Conservation (phyloP, 2,888 invertebrate species). For the Busseola fusca region DNA sequence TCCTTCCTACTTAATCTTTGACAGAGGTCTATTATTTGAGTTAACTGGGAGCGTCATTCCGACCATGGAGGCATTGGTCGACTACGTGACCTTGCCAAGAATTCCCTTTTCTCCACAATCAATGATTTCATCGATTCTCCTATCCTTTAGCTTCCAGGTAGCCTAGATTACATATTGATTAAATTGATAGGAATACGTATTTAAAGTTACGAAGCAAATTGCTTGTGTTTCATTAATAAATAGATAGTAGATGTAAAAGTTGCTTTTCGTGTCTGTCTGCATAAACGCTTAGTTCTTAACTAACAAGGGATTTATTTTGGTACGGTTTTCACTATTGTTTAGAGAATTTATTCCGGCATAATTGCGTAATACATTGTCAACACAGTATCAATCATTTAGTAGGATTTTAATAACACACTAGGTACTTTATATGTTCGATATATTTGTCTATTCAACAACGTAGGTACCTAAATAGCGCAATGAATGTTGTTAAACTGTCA, state of each 20-base stretch:
- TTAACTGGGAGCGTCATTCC: slow-evolving; percentile 73
- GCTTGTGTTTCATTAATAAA: not conserved
- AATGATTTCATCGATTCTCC: slow-evolving; percentile 40
- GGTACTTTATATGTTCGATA: no score
- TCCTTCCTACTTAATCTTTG: slow-evolving; percentile 64
- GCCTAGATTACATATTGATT: slow-evolving; percentile 7
- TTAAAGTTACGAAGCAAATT: not conserved
- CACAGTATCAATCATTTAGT: no score
- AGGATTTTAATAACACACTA: no score
- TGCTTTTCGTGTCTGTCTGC: not conserved
- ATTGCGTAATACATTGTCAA: no score
- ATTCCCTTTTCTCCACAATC: slow-evolving; percentile 55
- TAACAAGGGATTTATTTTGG: not conserved
- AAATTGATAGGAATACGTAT: not conserved
- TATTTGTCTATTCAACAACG: no score
- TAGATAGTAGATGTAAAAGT: not conserved
- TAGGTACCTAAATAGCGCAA: no score
- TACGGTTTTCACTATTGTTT: not conserved
- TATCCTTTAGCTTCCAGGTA: slow-evolving; percentile 1
- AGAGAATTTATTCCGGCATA: not conserved
- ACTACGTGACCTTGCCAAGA: slow-evolving; percentile 79
- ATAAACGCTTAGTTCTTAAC: not conserved
- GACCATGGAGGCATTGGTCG: slow-evolving; percentile 75
- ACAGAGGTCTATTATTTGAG: slow-evolving; percentile 67
- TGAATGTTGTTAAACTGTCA: no score